Evolutionary conservation across 2,888 invertebrate species (phyloP).

Genomic region (Cordilura impudica): DNA sequence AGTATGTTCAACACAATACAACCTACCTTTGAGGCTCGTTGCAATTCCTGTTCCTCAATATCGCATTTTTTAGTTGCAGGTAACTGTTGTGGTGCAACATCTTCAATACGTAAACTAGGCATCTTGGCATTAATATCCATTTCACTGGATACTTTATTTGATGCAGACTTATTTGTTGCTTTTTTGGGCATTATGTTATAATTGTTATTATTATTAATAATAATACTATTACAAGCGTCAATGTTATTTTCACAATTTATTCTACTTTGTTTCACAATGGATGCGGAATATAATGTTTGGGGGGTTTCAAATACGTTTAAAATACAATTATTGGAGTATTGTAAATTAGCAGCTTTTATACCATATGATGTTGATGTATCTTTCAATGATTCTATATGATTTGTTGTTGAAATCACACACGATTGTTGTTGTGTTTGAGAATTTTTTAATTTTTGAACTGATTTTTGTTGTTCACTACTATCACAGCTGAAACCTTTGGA

Average conservation of each 20-base stretch:
- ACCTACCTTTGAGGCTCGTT: conserved; percentile 80
- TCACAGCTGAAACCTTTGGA: conserved; percentile 43
- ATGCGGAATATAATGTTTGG: conserved; percentile 15
- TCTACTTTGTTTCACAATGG: conserved; percentile 20
- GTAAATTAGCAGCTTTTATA: too few species aligned
- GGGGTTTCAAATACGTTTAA: conserved; percentile 25
- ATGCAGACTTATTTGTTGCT: conserved; percentile 27
- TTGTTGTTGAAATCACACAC: conserved; percentile 6
- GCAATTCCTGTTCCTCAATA: conserved; percentile 81
- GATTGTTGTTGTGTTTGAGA: conserved; percentile 12
- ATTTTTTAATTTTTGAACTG: conserved; percentile 7
- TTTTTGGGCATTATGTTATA: conserved; percentile 54
- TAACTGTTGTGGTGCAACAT: conserved; percentile 69
- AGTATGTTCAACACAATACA: background rate
- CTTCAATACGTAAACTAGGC: conserved; percentile 79
- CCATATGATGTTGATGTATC: background rate
- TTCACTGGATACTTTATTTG: conserved; percentile 41
- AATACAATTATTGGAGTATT: conserved; percentile 4
- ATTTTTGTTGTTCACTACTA: conserved; percentile 31
- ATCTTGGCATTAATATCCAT: conserved; percentile 73
- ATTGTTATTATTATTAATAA: conserved; percentile 39
- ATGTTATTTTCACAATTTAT: conserved; percentile 19
- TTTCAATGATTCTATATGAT: conserved; percentile 6
- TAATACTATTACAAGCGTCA: conserved; percentile 21
- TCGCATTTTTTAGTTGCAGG: conserved; percentile 73